Conservation (phyloP, 2,797 vertebrate species). For the Tolypeutes matacus region DNA sequence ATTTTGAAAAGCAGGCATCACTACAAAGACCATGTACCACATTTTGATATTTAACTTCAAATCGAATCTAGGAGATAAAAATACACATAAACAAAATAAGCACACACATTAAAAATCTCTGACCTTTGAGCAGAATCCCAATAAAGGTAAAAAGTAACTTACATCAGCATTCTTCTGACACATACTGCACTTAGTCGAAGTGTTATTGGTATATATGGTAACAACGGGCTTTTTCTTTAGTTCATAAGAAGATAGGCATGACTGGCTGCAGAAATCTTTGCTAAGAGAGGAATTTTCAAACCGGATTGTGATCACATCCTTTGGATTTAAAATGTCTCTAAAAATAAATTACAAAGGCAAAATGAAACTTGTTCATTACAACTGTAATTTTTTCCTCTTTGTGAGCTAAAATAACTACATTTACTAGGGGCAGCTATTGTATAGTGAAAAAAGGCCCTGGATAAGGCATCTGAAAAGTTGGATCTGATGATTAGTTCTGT, state of each 20-base stretch:
- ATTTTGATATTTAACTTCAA: slow-evolving; percentile 95
- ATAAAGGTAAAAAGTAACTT: slow-evolving; percentile 80
- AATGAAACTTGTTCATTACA: slow-evolving; percentile 62
- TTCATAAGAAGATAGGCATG: slow-evolving; percentile 92
- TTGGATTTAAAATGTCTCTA: slow-evolving; percentile 94
- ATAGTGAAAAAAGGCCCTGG: slow-evolving; percentile 6
- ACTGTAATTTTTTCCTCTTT: slow-evolving; percentile 42
- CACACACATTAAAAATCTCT: background rate
- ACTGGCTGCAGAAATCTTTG: slow-evolving; percentile 96
- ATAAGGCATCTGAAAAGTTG: slow-evolving; percentile 35
- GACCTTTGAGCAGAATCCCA: slow-evolving; percentile 4
- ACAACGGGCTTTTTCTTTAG: slow-evolving; percentile 91
- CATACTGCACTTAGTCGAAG: slow-evolving; percentile 92
- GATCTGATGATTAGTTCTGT: slow-evolving; percentile 51
- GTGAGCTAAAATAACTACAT: slow-evolving; percentile 66
- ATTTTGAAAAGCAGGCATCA: slow-evolving; percentile 94
- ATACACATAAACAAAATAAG: slow-evolving; percentile 35
- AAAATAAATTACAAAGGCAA: slow-evolving; percentile 74
- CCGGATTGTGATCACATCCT: slow-evolving; percentile 93
- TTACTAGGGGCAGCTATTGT: slow-evolving; percentile 54
- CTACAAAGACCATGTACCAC: slow-evolving; percentile 95
- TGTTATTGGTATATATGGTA: slow-evolving; percentile 88
- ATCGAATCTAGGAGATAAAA: slow-evolving; percentile 90
- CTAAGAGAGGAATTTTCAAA: slow-evolving; percentile 91
- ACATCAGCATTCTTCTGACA: slow-evolving; percentile 94